phyloP scores from a whole-genome alignment of 2,888 invertebrate genomes.

The Rhagonycha lutea region DNA sequence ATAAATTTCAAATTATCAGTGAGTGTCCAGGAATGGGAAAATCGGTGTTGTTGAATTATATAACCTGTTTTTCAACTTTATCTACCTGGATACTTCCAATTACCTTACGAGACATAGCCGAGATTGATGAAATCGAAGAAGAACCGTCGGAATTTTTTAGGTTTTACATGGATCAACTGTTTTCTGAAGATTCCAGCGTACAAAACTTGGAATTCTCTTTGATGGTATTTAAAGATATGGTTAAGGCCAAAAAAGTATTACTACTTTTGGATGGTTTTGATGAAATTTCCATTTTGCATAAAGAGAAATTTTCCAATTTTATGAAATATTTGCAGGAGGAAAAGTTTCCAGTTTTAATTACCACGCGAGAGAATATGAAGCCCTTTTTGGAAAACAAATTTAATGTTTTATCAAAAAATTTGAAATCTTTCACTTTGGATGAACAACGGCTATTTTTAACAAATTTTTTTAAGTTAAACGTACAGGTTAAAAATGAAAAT shows the following conservation, averaged over 20 bases:
- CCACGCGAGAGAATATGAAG: background rate
- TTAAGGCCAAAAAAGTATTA: background rate
- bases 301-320: background rate
- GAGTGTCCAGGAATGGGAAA: too few relatives aligned
- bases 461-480: background rate
- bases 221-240: background rate
- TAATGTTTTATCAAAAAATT: background rate
- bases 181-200: too few relatives aligned
- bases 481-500: background rate
- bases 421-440: background rate
- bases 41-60: too few relatives aligned
- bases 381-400: background rate
- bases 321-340: background rate
- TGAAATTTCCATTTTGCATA: conserved; percentile 2
- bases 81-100: too few relatives aligned
- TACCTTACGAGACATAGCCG: too few relatives aligned
- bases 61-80: too few relatives aligned
- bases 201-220: too few relatives aligned
- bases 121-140: too few relatives aligned
- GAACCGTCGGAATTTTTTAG: too few relatives aligned
- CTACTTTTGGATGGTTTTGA: conserved; percentile 7
- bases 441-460: background rate
- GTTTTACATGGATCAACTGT: too few relatives aligned
- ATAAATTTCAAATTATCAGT: too few relatives aligned
- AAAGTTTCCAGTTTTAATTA: background rate